These are phyloP conservation scores for Pegea sp. DNA, from an alignment of 23 tunicate genomes.

Conservation along the genomic window DNA sequence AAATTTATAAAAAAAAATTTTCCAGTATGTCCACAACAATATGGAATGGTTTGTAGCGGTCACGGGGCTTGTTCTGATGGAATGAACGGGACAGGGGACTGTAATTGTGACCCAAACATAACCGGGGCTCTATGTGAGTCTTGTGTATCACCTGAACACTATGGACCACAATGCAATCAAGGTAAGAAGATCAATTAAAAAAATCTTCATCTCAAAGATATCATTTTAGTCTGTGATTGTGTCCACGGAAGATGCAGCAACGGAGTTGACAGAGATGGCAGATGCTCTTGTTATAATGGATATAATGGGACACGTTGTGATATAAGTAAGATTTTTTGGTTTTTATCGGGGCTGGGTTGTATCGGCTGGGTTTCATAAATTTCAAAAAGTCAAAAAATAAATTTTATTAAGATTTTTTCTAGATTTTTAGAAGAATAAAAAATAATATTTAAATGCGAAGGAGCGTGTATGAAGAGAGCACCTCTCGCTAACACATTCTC, in stretches of 20 bases:
- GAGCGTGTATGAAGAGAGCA: too few relatives aligned
- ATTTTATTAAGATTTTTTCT: too few relatives aligned
- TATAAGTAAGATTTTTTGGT: too few relatives aligned
- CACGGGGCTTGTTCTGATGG: constrained; percentile 42
- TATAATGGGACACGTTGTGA: constrained; percentile 73
- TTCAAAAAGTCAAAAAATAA: too few relatives aligned
- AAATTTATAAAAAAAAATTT: neutral
- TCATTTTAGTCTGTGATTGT: constrained; percentile 57
- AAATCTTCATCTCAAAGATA: too few relatives aligned
- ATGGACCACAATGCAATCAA: constrained; percentile 45
- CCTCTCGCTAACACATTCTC: too few relatives aligned
- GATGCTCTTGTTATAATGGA: constrained; percentile 48
- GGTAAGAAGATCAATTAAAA: too few relatives aligned
- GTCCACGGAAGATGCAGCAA: constrained; percentile 51
- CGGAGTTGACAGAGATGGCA: constrained; percentile 52
- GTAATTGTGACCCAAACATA: constrained; percentile 29
- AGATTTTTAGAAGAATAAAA: too few relatives aligned
- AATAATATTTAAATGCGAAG: too few relatives aligned
- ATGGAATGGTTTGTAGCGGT: constrained; percentile 18
- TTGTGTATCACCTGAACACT: constrained; percentile 15
- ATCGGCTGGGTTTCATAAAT: neutral
- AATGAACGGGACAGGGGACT: constrained; percentile 52
- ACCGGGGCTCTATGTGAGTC: constrained; percentile 37
- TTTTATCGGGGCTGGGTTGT: constrained; percentile 1
- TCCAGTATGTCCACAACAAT: constrained; percentile 16